These are phyloP conservation scores for Xylocopa sonorina DNA, from an alignment of 1,140 invertebrate species.

Conservation along the genomic window DNA sequence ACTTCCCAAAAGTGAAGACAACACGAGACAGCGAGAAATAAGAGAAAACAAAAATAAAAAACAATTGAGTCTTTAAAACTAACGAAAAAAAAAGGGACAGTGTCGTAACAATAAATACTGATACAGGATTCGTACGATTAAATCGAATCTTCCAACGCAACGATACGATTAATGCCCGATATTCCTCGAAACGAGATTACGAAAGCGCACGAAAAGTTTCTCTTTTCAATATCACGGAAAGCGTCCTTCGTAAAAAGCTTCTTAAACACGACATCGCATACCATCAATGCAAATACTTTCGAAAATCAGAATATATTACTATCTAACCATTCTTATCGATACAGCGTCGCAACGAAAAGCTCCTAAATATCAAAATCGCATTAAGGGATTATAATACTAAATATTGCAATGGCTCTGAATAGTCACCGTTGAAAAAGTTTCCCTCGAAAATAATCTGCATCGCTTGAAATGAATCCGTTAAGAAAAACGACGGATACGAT, in stretches of 20 bases:
- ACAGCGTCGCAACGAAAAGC: background rate
- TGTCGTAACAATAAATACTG: conserved; percentile 17
- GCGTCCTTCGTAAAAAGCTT: conserved; percentile 1
- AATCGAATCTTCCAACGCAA: background rate
- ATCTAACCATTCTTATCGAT: background rate
- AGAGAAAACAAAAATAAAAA: too few relatives aligned
- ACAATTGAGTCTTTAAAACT: background rate
- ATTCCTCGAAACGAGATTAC: conserved; percentile 9
- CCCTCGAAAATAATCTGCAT: background rate
- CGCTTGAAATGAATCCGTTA: background rate
- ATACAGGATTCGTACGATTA: conserved; percentile 7
- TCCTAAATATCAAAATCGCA: conserved; percentile 18
- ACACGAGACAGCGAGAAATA: too few relatives aligned
- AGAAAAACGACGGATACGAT: background rate
- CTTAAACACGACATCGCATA: background rate
- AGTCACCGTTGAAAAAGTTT: background rate
- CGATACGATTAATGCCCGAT: background rate
- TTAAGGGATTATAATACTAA: background rate
- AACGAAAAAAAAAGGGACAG: conserved; percentile 1
- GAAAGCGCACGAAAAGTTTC: background rate
- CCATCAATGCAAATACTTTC: background rate
- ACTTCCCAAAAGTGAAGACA: background rate
- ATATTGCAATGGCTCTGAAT: background rate
- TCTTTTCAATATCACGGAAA: background rate
- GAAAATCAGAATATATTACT: conserved; percentile 3